A percentile compares a stretch with the other conserved stretches of the same genome.
phyloP scores from a whole-genome alignment of 1,140 invertebrate genomes.

The Popillia japonica region DNA sequence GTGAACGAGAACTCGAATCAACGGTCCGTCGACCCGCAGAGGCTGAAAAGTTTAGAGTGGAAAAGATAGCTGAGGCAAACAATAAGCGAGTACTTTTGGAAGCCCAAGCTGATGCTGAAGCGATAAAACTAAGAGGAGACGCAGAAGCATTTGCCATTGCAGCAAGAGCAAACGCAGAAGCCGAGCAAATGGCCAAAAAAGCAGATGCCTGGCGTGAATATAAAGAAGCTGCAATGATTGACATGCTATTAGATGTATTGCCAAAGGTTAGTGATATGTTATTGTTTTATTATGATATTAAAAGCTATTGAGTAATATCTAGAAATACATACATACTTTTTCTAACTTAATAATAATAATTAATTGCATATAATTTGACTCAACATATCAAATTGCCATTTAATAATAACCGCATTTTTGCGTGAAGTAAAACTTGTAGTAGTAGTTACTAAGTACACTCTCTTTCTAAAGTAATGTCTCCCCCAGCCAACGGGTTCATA shows the following conservation, averaged over 20 bases:
- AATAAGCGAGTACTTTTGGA: slow-evolving; percentile 82
- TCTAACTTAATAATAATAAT: too few relatives aligned
- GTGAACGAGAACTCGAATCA: slow-evolving; percentile 89
- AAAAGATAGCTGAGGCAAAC: slow-evolving; percentile 94
- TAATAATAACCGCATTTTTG: too few relatives aligned
- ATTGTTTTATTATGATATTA: background rate
- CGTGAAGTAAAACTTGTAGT: too few relatives aligned
- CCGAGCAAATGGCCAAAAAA: slow-evolving; percentile 96
- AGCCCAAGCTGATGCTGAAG: slow-evolving; percentile 94
- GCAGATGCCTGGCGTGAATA: slow-evolving; percentile 97
- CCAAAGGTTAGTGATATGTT: slow-evolving; percentile 76
- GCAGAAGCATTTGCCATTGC: slow-evolving; percentile 94
- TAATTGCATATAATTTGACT: too few relatives aligned
- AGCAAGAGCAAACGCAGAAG: slow-evolving; percentile 93
- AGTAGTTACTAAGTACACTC: too few relatives aligned
- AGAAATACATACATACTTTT: background rate
- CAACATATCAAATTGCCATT: too few relatives aligned
- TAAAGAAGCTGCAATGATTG: slow-evolving; percentile 94
- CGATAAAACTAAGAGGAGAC: slow-evolving; percentile 78
- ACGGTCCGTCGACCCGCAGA: slow-evolving; percentile 90
- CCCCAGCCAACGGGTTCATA: too few relatives aligned
- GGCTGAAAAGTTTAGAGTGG: slow-evolving; percentile 91
- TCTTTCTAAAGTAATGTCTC: too few relatives aligned
- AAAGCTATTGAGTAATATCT: background rate
- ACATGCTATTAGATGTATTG: slow-evolving; percentile 96